Evolutionary conservation across 92 coral and sea anemone genomes (phyloP), one percentile per base, ranked within the genome.

Genomic region (Paramuricea clavata): DNA sequence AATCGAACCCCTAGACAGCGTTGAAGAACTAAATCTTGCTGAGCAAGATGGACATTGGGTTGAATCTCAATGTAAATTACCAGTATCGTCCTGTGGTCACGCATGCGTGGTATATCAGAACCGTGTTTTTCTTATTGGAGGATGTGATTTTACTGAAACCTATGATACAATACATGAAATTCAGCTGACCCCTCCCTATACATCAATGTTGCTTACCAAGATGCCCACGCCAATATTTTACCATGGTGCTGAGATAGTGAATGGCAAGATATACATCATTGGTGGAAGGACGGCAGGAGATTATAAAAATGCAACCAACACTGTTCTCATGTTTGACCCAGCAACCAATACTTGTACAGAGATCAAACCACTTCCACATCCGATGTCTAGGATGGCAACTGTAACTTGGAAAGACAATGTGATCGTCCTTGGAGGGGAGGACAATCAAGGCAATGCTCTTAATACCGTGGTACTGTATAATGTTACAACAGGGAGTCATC

Each of bases 301-400:
- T 22, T 5, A 11, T 26, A 16, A 22, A 22, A 13, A 60, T 13
- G 31, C 68, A 25, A 4, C 28, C n/a, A 22, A 60, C 68, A 60
- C 68, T 60, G 68, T 60, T 22, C 68, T 60, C 68, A 60, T 60
- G 68, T 60, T 60, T 28, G 68, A 60, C 30, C 68, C 68, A 60
- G 30, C 44, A 39, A 39, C 44, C 44, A 39, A 39, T 2, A 17
- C 64, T 16, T 56, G 21, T 23, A 56, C 23, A 16, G 64, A 56
- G 64, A 13, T 56, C 26, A 56, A 56, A 23, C 64, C 74, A 28
- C 74, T 67, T 13, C 74, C 74, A 15, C 21, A 67, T 67, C 12
- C 35, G 0, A 32, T 67, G 9, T 10, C 15, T 6, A 12, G 21
- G 17, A 67, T 67, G 74, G 74, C 74, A 39, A 39, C 44, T 4